phyloP scores from a whole-genome alignment of 2,113 vertebrate species.

The Corythornis madagascariensis region DNA sequence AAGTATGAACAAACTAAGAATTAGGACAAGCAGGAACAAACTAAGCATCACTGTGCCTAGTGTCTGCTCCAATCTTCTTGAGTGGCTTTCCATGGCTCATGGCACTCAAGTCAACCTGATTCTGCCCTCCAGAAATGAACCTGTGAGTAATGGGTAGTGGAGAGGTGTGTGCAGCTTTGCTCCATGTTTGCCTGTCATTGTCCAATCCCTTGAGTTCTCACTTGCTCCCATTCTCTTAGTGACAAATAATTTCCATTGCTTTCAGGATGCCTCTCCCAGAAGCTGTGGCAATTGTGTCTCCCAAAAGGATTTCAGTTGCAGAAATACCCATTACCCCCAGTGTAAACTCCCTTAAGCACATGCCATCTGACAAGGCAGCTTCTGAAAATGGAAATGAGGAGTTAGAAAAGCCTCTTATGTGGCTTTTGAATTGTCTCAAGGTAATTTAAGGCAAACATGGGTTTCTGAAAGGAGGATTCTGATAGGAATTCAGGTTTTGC shows the following conservation, averaged over 20 bases:
- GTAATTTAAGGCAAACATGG: neutral
- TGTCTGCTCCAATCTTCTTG: neutral
- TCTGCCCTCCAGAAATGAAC: neutral
- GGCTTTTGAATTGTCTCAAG: neutral
- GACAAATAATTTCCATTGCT: neutral
- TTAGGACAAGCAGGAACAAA: neutral
- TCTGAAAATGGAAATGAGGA: neutral
- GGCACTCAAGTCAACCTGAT: neutral
- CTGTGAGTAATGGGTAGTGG: neutral
- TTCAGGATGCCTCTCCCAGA: neutral
- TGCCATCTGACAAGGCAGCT: neutral
- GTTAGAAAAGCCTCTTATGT: neutral
- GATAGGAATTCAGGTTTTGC: neutral
- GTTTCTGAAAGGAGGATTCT: neutral
- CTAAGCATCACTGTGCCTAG: neutral
- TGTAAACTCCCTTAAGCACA: neutral
- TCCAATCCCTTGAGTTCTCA: neutral
- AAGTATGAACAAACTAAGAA: neutral
- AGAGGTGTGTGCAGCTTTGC: neutral
- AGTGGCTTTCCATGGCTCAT: neutral
- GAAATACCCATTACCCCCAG: neutral
- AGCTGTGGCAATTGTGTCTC: neutral
- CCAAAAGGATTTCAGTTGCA: neutral
- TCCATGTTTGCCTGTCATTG: neutral
- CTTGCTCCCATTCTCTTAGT: neutral